A percentile compares a stretch with the other conserved stretches of the same genome.
These are phyloP conservation scores for Drosophila repleta DNA, from an alignment of 1,140 invertebrate genomes.

Conservation along the genomic window DNA sequence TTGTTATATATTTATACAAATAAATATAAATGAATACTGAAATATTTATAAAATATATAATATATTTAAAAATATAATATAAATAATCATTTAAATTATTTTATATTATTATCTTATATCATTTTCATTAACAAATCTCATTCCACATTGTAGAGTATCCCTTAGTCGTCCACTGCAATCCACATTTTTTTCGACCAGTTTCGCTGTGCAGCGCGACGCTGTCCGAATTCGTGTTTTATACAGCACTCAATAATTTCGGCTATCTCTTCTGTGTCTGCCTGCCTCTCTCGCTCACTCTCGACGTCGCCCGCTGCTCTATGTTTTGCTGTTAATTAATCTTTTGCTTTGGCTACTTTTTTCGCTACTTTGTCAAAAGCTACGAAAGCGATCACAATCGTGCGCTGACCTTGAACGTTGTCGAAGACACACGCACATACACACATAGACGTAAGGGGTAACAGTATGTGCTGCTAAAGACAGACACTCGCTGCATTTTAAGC, in stretches of 20 bases:
- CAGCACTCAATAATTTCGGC: constrained; percentile 36
- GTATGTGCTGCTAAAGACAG: constrained; percentile 18
- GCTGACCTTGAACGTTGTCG: constrained; percentile 60
- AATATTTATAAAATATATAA: neutral
- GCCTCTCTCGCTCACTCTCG: constrained; percentile 16
- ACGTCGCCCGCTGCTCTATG: constrained; percentile 1
- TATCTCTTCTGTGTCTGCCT: constrained; percentile 23
- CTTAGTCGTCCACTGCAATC: neutral
- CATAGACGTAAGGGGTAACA: neutral
- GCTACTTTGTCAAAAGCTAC: constrained; percentile 40
- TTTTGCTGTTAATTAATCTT: constrained; percentile 71
- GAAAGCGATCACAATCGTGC: constrained; percentile 59
- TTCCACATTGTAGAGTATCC: constrained; percentile 20
- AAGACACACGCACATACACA: constrained; percentile 1
- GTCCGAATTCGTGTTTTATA: constrained; percentile 25
- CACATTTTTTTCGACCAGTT: constrained; percentile 17
- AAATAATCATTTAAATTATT: no score
- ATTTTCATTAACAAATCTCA: neutral
- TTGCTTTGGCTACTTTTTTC: constrained; percentile 39
- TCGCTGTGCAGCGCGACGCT: constrained; percentile 23
- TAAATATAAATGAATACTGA: no score
- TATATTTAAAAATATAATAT: no score
- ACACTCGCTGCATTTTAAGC: constrained; percentile 41
- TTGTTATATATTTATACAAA: neutral
- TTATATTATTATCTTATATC: no score